A percentile compares a stretch with the other conserved stretches of the same genome.
Evolutionary conservation across 2,797 vertebrate species (phyloP).

Genomic region (Chloroceryle amazona): DNA sequence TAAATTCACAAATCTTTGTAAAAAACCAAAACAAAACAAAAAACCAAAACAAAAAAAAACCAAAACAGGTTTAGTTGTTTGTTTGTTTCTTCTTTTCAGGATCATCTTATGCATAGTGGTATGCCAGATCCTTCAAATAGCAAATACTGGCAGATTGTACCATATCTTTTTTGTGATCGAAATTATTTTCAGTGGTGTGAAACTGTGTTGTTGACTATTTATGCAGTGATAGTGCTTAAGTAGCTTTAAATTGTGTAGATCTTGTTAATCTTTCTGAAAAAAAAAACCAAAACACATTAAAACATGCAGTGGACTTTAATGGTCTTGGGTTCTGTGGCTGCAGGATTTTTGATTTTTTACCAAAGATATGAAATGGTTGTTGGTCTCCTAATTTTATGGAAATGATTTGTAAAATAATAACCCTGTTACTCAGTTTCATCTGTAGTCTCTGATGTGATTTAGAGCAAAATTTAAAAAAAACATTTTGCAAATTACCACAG

Average conservation of each 20-base stretch:
- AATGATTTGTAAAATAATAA: conserved; percentile 61
- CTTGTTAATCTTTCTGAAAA: conserved; percentile 41
- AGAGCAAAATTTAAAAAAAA: conserved; percentile 44
- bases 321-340: conserved; percentile 25
- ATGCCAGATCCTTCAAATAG: conserved; percentile 3
- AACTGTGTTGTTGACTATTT: conserved; percentile 24
- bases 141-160: conserved; percentile 22
- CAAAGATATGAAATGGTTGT: conserved; percentile 14
- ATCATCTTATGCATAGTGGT: neutral
- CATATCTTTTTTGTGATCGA: conserved; percentile 5
- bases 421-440: neutral
- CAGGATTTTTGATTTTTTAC: conserved; percentile 23
- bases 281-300: neutral
- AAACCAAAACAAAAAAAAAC: neutral
- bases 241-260: conserved; percentile 50
- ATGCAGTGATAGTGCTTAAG: conserved; percentile 39
- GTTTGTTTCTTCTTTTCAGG: neutral
- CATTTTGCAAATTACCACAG: conserved; percentile 45
- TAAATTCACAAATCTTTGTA: neutral
- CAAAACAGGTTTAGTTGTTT: neutral
- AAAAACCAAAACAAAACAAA: neutral
- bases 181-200: neutral
- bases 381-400: conserved; percentile 57
- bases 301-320: conserved; percentile 50
- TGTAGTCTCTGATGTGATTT: conserved; percentile 57